Evolutionary conservation across 2,888 invertebrate genomes (phyloP).

Genomic region (Cephus runcator): DNA sequence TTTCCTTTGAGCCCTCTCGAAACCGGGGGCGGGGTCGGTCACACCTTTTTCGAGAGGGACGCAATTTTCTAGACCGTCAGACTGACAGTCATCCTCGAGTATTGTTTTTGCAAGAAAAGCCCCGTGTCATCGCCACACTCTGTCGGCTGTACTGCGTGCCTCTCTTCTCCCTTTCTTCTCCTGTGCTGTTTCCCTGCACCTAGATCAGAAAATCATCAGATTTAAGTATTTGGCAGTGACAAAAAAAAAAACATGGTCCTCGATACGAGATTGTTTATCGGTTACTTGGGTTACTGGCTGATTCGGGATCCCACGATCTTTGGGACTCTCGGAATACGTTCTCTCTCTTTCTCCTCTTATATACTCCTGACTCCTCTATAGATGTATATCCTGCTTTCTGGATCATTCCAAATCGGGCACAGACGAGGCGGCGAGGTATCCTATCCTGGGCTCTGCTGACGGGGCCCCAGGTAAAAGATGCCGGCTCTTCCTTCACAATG

Average conservation of each 20-base stretch:
- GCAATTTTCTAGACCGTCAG: constrained; percentile 45
- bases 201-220: too few relatives aligned
- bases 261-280: too few relatives aligned
- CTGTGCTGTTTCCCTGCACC: too few relatives aligned
- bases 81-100: constrained; percentile 50
- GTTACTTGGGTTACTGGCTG: too few relatives aligned
- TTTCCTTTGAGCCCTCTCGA: constrained; percentile 44
- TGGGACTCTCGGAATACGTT: too few relatives aligned
- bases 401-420: not conserved
- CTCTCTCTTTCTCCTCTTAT: not conserved
- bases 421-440: not conserved
- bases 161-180: not conserved
- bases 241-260: too few relatives aligned
- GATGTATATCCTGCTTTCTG: too few relatives aligned
- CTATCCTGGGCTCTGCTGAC: not conserved
- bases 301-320: too few relatives aligned
- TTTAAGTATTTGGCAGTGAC: too few relatives aligned
- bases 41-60: constrained; percentile 52
- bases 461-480: not conserved
- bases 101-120: constrained; percentile 58
- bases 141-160: too few relatives aligned
- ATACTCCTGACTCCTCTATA: not conserved
- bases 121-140: constrained; percentile 44
- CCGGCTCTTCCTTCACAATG: not conserved
- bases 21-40: constrained; percentile 55